Base-by-base conservation (phyloP, 2,113 vertebrate species). In the Tychaedon coryphoeus region DNA sequence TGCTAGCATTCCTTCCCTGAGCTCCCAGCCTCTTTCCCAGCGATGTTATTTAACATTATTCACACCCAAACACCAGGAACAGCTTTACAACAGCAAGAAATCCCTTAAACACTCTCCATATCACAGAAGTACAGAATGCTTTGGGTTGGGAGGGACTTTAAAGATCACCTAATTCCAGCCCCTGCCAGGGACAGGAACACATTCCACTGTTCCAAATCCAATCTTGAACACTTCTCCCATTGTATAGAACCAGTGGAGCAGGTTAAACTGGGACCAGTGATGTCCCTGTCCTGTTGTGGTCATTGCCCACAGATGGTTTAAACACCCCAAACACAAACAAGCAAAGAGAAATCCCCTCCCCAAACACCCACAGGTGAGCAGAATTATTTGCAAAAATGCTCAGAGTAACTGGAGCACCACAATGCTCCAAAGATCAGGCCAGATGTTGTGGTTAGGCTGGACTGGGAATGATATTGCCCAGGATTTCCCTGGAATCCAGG, bases 331-430 rank as follows among this genome's bases (percentile, higher is more conserved):
- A 43, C 7, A 26, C 48, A 43, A 57, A 9, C 2, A 19, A 40
- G 4, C 19, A 71, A 83, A 29, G 8, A 40, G 31, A 86, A 86
- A 43, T 25, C 54, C 33, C 20, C 40, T 64, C 54, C 40, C 12
- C 42, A 70, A 61, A 61, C 31, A 45, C 9, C 18, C 4, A 48
- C 4, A 48, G 15, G 26, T 5, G 69, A 65, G 24, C 23, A 80
- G 80, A 86, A 57, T 13, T 2, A 4, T 17, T 42, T 28, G 10
- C 19, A 53, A 67, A 84, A 85, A 9, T 8, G 25, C 6, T n/a
- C 8, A 0, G 10, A 50, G 29, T 3, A 74, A 58, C 53, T 42
- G 0, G 0, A 70, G 54, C 20, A 79, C 10, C 34, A 54, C 28
- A 64, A 1, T 3, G 8, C n/a, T 24, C 4, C 7, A 12, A 70